Evolutionary conservation across 2,888 invertebrate species (phyloP).

Genomic region (Drosophila diplacantha): DNA sequence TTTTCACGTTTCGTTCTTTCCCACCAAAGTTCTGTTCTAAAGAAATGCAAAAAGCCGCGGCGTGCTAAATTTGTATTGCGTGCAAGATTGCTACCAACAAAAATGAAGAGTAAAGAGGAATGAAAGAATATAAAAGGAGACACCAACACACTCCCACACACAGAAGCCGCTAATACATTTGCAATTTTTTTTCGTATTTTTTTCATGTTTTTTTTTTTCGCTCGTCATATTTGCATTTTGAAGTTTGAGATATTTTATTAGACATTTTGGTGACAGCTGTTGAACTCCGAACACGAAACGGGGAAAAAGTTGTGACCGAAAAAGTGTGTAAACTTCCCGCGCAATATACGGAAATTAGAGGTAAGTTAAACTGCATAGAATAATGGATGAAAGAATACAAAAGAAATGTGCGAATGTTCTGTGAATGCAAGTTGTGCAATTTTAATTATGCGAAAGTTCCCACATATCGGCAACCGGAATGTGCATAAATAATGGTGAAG

Average conservation of each 20-base stretch:
- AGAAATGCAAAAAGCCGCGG: conserved; percentile 51
- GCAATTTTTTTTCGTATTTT: background rate
- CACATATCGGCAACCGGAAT: conserved; percentile 19
- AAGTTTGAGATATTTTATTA: conserved; percentile 20
- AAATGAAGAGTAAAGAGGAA: conserved; percentile 25
- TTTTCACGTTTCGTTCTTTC: conserved; percentile 26
- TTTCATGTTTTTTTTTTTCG: too few relatives aligned
- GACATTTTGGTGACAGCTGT: conserved; percentile 42
- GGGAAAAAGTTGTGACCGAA: conserved; percentile 4
- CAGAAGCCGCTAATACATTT: conserved; percentile 15
- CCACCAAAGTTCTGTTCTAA: conserved; percentile 15
- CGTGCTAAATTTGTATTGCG: conserved; percentile 48
- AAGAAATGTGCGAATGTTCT: conserved; percentile 24
- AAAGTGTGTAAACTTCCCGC: conserved; percentile 19
- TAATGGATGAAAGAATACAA: conserved; percentile 4
- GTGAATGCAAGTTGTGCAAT: conserved; percentile 25
- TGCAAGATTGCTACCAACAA: conserved; percentile 51
- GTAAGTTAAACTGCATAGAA: conserved; percentile 20
- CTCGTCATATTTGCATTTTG: conserved; percentile 4
- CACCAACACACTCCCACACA: conserved; percentile 20
- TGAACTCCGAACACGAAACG: conserved; percentile 16
- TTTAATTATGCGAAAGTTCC: conserved; percentile 29
- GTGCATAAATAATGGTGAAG: conserved; percentile 14
- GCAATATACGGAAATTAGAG: conserved; percentile 16
- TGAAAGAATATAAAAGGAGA: conserved; percentile 27